Conservation (phyloP, 2,797 vertebrate genomes). For the Hyperoplus lanceolatus region DNA sequence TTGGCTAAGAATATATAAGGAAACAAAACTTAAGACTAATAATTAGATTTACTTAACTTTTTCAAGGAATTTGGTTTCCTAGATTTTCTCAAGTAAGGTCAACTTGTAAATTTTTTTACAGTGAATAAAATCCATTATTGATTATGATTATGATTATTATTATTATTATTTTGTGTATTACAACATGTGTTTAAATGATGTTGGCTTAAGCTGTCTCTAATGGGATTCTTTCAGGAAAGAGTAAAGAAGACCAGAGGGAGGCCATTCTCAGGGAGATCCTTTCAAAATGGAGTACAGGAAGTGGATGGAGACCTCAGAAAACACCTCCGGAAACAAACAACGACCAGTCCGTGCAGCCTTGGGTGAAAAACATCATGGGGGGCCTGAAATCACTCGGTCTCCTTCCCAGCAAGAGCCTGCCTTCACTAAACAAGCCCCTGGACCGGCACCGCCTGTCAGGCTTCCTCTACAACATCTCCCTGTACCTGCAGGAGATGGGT, state of each 20-base stretch:
- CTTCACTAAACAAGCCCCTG: conserved; percentile 78
- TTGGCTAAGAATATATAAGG: too few relatives aligned
- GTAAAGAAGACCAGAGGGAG: conserved; percentile 71
- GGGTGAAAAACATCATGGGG: conserved; percentile 80
- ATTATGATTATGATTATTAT: too few relatives aligned
- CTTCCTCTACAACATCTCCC: conserved; percentile 91
- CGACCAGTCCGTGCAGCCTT: conserved; percentile 70
- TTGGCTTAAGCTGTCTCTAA: conserved; percentile 7
- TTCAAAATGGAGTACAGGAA: conserved; percentile 80
- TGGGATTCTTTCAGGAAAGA: conserved; percentile 58
- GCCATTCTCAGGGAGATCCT: conserved; percentile 81
- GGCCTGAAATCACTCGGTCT: conserved; percentile 82
- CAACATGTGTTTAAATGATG: neutral
- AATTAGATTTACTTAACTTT: too few relatives aligned
- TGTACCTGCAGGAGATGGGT: conserved; percentile 89
- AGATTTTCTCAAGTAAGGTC: too few relatives aligned
- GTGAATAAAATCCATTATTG: too few relatives aligned
- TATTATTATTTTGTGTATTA: neutral
- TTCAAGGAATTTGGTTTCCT: too few relatives aligned
- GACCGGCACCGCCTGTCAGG: conserved; percentile 86
- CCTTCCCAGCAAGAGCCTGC: conserved; percentile 73
- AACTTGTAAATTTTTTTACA: too few relatives aligned
- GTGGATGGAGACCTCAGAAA: conserved; percentile 57
- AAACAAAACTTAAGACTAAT: too few relatives aligned
- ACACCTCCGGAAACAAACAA: conserved; percentile 58